These are phyloP conservation scores for Corvus moneduloides DNA, from an alignment of 2,113 vertebrate species.

Conservation along the genomic window DNA sequence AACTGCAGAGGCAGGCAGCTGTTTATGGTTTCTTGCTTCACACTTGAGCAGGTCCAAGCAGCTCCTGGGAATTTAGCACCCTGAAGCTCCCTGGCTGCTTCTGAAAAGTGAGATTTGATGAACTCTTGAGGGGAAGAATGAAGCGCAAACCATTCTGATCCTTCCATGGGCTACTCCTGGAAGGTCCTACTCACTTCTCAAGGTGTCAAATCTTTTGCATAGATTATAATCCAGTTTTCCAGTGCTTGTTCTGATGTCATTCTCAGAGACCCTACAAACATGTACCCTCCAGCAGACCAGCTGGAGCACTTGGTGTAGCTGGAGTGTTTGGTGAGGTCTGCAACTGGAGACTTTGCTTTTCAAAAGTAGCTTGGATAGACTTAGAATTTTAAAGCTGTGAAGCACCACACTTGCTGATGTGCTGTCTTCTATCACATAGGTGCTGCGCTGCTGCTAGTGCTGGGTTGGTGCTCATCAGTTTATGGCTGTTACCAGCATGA, in stretches of 20 bases:
- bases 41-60: background rate
- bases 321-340: background rate
- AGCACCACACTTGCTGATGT: background rate
- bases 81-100: background rate
- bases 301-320: background rate
- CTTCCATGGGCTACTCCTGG: background rate
- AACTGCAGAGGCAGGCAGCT: background rate
- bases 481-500: background rate
- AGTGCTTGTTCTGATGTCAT: background rate
- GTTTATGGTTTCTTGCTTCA: background rate
- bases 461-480: background rate
- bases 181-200: background rate
- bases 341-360: background rate
- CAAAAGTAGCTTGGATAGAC: background rate
- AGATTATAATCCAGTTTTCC: background rate
- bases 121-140: background rate
- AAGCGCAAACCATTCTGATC: background rate
- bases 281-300: background rate
- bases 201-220: background rate
- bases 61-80: background rate
- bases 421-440: fast-evolving
- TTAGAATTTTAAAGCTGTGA: background rate
- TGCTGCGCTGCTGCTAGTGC: background rate
- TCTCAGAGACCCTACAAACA: background rate
- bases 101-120: background rate